Base-by-base conservation (phyloP, 2,797 vertebrate genomes). In the Chaetodon trifasciatus region DNA sequence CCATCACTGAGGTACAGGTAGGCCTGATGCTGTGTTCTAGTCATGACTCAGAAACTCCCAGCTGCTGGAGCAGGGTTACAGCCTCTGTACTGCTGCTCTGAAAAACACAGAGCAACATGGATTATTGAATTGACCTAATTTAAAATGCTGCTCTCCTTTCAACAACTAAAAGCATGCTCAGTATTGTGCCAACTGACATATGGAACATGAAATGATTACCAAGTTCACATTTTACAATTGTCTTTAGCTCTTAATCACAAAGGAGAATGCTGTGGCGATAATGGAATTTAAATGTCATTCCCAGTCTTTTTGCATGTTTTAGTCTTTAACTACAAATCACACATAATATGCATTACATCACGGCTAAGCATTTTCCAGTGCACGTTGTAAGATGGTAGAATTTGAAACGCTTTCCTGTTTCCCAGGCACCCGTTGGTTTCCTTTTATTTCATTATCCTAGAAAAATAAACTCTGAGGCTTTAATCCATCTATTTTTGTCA, bases 1-100 rank as follows among this genome's bases (percentile, higher is more conserved):
- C 78, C 84, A 83, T 92, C 87, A 88, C 79, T 66, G 76, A 88
- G 65, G 85, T 76, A 39, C 67, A 82, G 83, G 55, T 72, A 55
- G 70, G 49, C 70, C 69, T 44, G 66, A 74, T 58, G 79, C 75
- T 78, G 86, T 12, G 28, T 80, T 76, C 15, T 58, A 49, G 74
- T 57, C 57, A 28, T 16, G 49, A 55, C 82, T 86, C 76, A 69
- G 58, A 78, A 75, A 52, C n/a, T 57, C 71, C 69, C 68, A 79
- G 68, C 74, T 81, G 76, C 68, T 78, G 61, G 67, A 63, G 39
- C 17, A 70, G 52, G 37, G 64, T 28, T 8, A 63, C 56, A 68
- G 35, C 15, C n/a, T 73, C 58, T 62, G 39, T 21, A 17, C 55
- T 57, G 52, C 68, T 21, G 60, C 52, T 72, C 67, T 49, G 23